phyloP scores from a whole-genome alignment of 1,140 invertebrate species.

The Rhyacophila brunnea region DNA sequence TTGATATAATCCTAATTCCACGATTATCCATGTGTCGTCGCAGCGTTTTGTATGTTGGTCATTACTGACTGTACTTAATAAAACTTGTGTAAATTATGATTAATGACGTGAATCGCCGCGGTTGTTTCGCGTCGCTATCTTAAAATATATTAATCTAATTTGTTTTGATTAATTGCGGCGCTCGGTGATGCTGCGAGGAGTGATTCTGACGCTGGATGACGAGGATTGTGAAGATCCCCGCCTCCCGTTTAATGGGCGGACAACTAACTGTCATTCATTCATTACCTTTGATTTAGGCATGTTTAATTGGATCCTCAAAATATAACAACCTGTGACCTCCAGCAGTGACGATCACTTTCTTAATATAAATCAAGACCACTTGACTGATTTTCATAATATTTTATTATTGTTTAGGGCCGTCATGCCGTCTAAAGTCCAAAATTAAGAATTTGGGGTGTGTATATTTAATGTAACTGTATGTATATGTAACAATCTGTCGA shows the following conservation, averaged over 20 bases:
- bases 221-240: slow-evolving; percentile 7
- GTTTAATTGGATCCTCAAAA: slow-evolving; percentile 1
- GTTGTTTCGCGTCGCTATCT: slow-evolving; percentile 16
- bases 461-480: too few species aligned
- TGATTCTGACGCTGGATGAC: slow-evolving; percentile 3
- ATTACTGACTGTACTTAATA: slow-evolving; percentile 13
- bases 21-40: too few species aligned
- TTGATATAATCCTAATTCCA: too few species aligned
- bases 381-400: too few species aligned
- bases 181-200: neutral
- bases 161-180: slow-evolving; percentile 29
- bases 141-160: slow-evolving; percentile 27
- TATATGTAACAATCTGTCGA: too few species aligned
- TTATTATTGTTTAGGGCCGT: too few species aligned
- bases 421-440: too few species aligned
- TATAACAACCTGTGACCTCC: too few species aligned
- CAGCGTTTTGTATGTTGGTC: neutral
- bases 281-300: slow-evolving; percentile 2
- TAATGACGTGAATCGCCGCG: slow-evolving; percentile 17
- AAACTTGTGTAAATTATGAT: slow-evolving; percentile 24
- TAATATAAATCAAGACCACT: too few species aligned
- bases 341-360: too few species aligned
- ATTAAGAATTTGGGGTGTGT: too few species aligned
- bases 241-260: neutral
- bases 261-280: neutral